These are phyloP conservation scores for Amblyjoppa proteus DNA, from an alignment of 2,888 invertebrate species.

Conservation along the genomic window DNA sequence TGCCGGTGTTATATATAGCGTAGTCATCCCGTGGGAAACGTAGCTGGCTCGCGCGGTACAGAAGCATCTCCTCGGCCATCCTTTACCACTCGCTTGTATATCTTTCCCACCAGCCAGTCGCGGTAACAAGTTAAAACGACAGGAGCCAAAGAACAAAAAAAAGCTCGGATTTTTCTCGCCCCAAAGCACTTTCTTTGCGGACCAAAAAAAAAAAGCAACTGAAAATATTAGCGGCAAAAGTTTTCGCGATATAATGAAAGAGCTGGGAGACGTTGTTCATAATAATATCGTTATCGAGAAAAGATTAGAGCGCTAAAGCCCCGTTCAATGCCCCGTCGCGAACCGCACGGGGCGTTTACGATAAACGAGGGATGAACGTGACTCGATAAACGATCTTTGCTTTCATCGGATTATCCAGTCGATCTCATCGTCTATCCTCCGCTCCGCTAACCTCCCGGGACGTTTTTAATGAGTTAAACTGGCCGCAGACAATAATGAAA, in stretches of 20 bases:
- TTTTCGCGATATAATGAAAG: slow-evolving; percentile 18
- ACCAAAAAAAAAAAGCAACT: slow-evolving; percentile 4
- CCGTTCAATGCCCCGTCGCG: slow-evolving; percentile 8
- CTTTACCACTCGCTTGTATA: slow-evolving; percentile 15
- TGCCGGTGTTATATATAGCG: background rate
- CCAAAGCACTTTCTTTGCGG: background rate
- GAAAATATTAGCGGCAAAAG: slow-evolving; percentile 12
- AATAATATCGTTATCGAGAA: slow-evolving; percentile 53
- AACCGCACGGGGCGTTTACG: slow-evolving; percentile 21
- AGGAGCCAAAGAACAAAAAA: background rate
- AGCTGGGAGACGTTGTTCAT: slow-evolving; percentile 39
- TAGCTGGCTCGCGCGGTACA: slow-evolving; percentile 14
- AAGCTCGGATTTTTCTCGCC: background rate
- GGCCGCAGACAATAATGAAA: background rate
- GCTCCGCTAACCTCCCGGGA: background rate
- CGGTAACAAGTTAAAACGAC: slow-evolving; percentile 10
- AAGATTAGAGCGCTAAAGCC: slow-evolving; percentile 28
- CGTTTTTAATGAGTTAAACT: slow-evolving; percentile 1
- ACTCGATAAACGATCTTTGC: slow-evolving; percentile 56
- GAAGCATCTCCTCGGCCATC: background rate
- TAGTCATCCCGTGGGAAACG: background rate
- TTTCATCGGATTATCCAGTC: slow-evolving; percentile 47
- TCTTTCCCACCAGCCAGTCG: background rate
- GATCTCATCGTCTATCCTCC: slow-evolving; percentile 20
- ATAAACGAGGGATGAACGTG: slow-evolving; percentile 61